Evolutionary conservation across 30 jellyfish, hydroid and myxozoan genomes (phyloP), one percentile per base, ranked within the genome.

Genomic region (Haliclystus octoradiatus): DNA sequence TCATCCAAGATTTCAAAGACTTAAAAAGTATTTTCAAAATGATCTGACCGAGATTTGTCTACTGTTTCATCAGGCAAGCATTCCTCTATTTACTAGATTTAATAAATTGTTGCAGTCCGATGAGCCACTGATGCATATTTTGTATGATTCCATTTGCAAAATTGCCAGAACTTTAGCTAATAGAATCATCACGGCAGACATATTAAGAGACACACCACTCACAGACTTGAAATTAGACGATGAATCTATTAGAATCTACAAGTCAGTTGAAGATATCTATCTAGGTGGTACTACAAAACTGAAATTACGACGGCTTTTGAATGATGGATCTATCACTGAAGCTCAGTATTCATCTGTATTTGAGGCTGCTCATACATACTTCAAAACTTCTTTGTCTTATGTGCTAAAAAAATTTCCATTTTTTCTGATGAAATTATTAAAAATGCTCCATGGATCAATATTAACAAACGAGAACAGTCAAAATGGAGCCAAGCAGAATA

Each of bases 311-410:
- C 30, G 15, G 4, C 60, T 72, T 2, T 66, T 79, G 4, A 30
- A 52, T 70, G 82, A 79, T 2, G 93, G 93, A 23, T 80, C 26
- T 65, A 79, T 79, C 7, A 26, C 76, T 5, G 71, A 79, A 29
- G 15, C 51, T 23, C 68, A 80, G 31, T 80, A 13, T 65, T 46
- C 73, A 15, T 4, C 35, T 15, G 3, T 76, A 34, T 49, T 35
- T 27, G 35, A 70, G 13, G 89, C 89, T 49, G 89, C 62, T 14
- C 81, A 71, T 35, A 34, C 24, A 26, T 71, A 28, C 34, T 70
- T 29, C 71, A 29, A 53, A 46, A 19, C 3, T 13, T 3, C 83
- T 33, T 62, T 69, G 9, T 13, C 26, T 66, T 80, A 80, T 34
- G 29, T 73, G 49, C 62, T 23, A 34, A 25, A 72, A 31, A 72